Percentiles rank a stretch among this genome's conserved stretches.
phyloP scores from a whole-genome alignment of 2,113 vertebrate genomes.

The Falco punctatus region DNA sequence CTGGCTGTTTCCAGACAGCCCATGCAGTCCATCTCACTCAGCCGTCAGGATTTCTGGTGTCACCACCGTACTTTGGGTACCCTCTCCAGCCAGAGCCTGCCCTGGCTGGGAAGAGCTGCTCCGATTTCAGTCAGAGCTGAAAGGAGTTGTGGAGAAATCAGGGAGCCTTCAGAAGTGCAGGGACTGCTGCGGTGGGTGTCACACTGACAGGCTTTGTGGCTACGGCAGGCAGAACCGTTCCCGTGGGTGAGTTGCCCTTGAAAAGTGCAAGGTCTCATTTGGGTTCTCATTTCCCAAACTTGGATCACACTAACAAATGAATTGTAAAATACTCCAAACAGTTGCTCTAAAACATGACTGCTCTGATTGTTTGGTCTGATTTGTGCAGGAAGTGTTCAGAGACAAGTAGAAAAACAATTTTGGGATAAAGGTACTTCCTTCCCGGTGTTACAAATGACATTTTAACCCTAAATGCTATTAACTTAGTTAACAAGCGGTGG shows the following conservation, averaged over 20 bases:
- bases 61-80: conserved; percentile 89
- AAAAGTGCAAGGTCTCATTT: not conserved
- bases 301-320: not conserved
- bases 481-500: not conserved
- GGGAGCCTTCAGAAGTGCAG: fast-evolving
- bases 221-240: not conserved
- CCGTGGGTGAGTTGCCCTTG: conserved; percentile 32
- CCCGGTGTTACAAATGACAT: not conserved
- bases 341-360: not conserved
- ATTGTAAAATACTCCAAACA: not conserved
- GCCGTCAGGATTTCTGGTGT: conserved; percentile 83
- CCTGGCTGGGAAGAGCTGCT: conserved; percentile 82
- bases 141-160: not conserved
- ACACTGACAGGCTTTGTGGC: not conserved
- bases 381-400: not conserved
- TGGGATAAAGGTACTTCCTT: not conserved
- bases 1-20: conserved; percentile 70
- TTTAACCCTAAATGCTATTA: not conserved
- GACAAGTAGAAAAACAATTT: not conserved
- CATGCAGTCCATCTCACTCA: conserved; percentile 78
- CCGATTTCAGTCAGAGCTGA: conserved; percentile 91
- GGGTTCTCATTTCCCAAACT: not conserved
- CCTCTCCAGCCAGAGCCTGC: conserved; percentile 87
- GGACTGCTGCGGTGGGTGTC: not conserved
- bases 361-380: not conserved